Evolutionary conservation across 2,797 vertebrate genomes (phyloP), one percentile per base, ranked within the genome.

Genomic region (Cynopterus sphinx): DNA sequence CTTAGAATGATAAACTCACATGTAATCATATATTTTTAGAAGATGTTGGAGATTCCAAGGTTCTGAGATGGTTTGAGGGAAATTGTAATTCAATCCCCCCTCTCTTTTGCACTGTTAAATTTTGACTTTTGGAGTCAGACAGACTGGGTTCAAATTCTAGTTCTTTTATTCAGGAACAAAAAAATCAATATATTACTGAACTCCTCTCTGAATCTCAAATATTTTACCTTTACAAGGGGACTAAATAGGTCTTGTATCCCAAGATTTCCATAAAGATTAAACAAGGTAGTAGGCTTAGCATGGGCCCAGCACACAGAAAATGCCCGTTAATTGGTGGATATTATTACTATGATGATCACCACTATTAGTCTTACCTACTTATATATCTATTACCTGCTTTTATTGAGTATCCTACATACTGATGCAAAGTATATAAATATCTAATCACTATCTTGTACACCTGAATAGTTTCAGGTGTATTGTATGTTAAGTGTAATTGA

Each of bases 181-280:
- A 28, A 31, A 26, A 74, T 67, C 68, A 43, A 26, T 12, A 10
- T 53, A 82, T 39, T 82, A 63, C n/a, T 41, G 43, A 94, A 75
- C 11, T 36, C 15, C n/a, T 73, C 31, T 74, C 31, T 85, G 6
- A 65, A 26, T 77, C 87, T 82, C 28, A 84, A 87, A 94, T 75
- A 61, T 16, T 83, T 87, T 3, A 8, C 81, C 57, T 81, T 94
- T 90, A 73, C 81, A 77, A 67, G 9, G 5, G 10, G 6, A 6
- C 12, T 91, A 86, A 86, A 91, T 53, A 87, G 17, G 33, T 74
- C 46, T 93, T 84, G 36, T 91, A 84, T 63, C 31, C 15, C 84
- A 93, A 71, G 51, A 71, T 86, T 86, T 65, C 12, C 21, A 0
- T 88, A 67, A 88, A 51, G 19, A 0, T 36, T 81, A 70, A 75